Evolutionary conservation across 2,113 vertebrate species (phyloP).

Genomic region (Cnemophilus loriae): DNA sequence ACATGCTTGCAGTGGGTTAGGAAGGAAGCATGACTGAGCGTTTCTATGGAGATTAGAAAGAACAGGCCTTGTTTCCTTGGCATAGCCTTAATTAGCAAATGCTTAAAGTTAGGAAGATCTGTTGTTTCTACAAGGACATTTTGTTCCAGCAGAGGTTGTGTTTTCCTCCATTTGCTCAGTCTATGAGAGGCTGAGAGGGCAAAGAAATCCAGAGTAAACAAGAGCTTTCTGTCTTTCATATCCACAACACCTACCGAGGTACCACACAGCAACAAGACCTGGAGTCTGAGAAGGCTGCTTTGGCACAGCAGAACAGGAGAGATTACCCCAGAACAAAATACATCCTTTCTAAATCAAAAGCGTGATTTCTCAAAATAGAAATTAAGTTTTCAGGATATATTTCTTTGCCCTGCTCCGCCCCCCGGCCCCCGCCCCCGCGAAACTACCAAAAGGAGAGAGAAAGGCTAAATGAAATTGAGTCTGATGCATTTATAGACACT

Average conservation of each 20-base stretch:
- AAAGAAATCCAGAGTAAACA: not conserved
- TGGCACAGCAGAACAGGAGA: not conserved
- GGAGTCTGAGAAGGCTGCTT: not conserved
- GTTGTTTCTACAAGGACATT: conserved; percentile 22
- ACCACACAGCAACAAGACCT: not conserved
- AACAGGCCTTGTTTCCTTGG: not conserved
- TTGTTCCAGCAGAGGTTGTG: conserved; percentile 11
- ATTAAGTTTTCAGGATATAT: not conserved
- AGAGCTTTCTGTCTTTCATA: not conserved
- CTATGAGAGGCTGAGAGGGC: not conserved
- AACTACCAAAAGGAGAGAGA: not conserved
- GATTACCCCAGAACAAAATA: not conserved
- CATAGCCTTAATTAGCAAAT: conserved; percentile 37
- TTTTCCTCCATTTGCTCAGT: conserved; percentile 12
- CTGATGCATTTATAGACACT: not conserved
- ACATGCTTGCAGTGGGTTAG: not conserved
- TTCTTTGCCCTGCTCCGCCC: no score
- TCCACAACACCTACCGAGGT: not conserved
- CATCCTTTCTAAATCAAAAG: not conserved
- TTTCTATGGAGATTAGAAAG: conserved; percentile 20
- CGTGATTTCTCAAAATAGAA: not conserved
- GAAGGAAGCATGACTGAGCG: conserved; percentile 46
- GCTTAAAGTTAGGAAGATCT: not conserved
- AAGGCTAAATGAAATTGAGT: not conserved
- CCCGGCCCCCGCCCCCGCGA: no score